These are phyloP conservation scores for Drosophila sordidula DNA, from an alignment of 2,888 invertebrate species.

Conservation along the genomic window DNA sequence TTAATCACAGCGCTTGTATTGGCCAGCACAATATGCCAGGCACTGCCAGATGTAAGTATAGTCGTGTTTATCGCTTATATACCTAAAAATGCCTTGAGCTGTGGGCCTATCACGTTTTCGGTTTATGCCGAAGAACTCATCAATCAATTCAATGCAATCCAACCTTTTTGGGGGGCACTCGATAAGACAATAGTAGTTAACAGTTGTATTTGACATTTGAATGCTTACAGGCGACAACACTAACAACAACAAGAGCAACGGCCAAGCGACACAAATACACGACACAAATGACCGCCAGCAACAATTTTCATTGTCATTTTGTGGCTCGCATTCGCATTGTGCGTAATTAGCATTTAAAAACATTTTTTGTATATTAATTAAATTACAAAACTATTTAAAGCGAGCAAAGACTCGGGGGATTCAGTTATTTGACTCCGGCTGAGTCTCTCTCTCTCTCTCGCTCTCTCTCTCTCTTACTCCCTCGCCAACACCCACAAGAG, in stretches of 20 bases:
- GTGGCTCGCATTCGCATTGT: conserved; percentile 54
- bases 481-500: conserved; percentile 15
- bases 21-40: conserved; percentile 83
- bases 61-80: neutral
- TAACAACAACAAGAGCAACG: conserved; percentile 9
- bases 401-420: conserved; percentile 20
- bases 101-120: conserved; percentile 48
- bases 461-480: neutral
- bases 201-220: conserved; percentile 52
- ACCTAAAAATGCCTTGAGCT: conserved; percentile 37
- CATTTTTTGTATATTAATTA: conserved; percentile 76
- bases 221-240: conserved; percentile 25
- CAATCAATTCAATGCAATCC: conserved; percentile 73
- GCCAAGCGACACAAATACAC: conserved; percentile 14
- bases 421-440: conserved; percentile 10
- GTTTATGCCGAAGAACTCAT: conserved; percentile 59
- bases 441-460: neutral
- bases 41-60: conserved; percentile 85
- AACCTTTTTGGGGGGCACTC: conserved; percentile 43
- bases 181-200: conserved; percentile 52
- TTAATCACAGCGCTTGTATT: conserved; percentile 81
- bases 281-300: conserved; percentile 58
- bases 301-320: conserved; percentile 73
- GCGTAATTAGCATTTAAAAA: conserved; percentile 80
- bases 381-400: conserved; percentile 72